These are phyloP conservation scores for Plotosus lineatus DNA, from an alignment of 2,113 vertebrate species.

Conservation along the genomic window DNA sequence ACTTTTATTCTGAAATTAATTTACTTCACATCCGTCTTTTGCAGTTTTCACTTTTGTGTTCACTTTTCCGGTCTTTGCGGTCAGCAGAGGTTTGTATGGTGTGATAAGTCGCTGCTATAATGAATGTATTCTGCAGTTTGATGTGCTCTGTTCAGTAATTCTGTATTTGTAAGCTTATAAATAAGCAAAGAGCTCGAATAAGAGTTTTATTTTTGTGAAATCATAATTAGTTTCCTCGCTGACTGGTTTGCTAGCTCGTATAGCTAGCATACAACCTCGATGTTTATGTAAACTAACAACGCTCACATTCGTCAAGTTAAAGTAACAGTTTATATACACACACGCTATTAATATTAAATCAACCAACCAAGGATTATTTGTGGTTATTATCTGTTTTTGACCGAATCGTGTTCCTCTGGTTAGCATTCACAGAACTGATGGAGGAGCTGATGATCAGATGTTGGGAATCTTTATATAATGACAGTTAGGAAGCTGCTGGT, in stretches of 20 bases:
- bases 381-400: background rate
- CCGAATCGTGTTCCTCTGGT: background rate
- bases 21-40: background rate
- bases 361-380: background rate
- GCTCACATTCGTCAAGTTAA: background rate
- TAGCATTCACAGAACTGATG: background rate
- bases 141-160: background rate
- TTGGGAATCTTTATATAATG: background rate
- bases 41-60: constrained; percentile 4
- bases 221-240: too few species aligned
- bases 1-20: constrained; percentile 31
- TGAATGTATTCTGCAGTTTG: background rate
- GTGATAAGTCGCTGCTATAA: constrained; percentile 21
- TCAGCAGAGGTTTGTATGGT: constrained; percentile 46
- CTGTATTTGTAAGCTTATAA: background rate
- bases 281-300: background rate
- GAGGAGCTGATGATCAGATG: background rate
- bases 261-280: background rate
- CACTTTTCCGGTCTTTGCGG: constrained; percentile 33
- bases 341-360: background rate
- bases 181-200: background rate
- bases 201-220: background rate
- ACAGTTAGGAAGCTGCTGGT: background rate
- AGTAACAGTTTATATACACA: background rate
- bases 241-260: constrained; percentile 7